phyloP scores from a whole-genome alignment of 1,140 invertebrate genomes.

The Trialeurodes vaporariorum region DNA sequence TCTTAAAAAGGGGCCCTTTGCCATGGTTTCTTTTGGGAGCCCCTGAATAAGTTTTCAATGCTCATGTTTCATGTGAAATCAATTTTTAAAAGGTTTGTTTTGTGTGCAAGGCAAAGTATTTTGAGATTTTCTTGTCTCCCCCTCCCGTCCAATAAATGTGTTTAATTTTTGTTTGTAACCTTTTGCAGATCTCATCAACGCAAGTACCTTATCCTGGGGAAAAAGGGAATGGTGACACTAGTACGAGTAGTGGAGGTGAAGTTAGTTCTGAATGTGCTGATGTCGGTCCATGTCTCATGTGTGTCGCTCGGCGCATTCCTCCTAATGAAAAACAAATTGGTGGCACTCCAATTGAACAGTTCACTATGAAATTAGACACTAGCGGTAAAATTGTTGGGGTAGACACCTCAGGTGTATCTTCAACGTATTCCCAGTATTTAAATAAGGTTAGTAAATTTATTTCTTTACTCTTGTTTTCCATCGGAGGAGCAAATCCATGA shows the following conservation, averaged over 20 bases:
- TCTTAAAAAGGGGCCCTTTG: no score
- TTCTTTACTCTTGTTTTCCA: conserved; percentile 8
- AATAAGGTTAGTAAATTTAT: conserved; percentile 45
- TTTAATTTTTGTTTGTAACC: neutral
- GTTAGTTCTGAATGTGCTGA: conserved; percentile 37
- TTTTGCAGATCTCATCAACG: conserved; percentile 40
- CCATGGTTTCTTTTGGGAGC: no score
- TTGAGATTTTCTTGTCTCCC: conserved; percentile 1
- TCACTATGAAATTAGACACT: conserved; percentile 81
- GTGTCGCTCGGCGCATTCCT: conserved; percentile 71
- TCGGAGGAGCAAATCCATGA: no score
- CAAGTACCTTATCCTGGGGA: conserved; percentile 41
- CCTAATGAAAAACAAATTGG: conserved; percentile 61
- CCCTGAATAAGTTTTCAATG: no score
- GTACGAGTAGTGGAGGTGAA: conserved; percentile 32
- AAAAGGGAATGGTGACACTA: conserved; percentile 30
- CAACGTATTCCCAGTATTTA: conserved; percentile 49
- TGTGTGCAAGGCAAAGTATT: no score
- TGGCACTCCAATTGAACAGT: conserved; percentile 66
- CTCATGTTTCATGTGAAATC: no score
- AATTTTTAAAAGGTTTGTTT: no score
- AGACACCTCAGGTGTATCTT: conserved; percentile 56
- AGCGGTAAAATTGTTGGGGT: conserved; percentile 69
- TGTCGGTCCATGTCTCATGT: conserved; percentile 54
- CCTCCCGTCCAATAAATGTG: neutral